These are phyloP conservation scores for Chloroceryle amazona DNA, from an alignment of 2,797 vertebrate genomes.

Conservation along the genomic window DNA sequence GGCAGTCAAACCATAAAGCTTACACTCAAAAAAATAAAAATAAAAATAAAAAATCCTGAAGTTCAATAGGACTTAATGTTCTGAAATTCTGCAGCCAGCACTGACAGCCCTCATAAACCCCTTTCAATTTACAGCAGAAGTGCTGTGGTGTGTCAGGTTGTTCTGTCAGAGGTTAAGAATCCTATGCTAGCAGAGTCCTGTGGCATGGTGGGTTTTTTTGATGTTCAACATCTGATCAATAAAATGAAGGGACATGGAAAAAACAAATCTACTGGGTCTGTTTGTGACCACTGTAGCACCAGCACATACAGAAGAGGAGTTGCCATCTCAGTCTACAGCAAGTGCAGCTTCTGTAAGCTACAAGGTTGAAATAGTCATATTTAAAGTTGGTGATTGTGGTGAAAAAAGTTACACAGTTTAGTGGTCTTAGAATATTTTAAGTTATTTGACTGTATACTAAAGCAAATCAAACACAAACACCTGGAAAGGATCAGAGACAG, in stretches of 20 bases:
- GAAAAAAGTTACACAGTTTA: too few species aligned
- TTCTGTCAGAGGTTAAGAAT: not conserved
- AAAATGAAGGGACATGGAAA: not conserved
- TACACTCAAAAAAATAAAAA: not conserved
- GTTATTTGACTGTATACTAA: too few species aligned
- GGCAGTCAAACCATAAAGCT: not conserved
- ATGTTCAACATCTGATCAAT: not conserved
- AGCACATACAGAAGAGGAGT: not conserved
- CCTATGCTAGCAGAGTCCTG: not conserved
- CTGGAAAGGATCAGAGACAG: too few species aligned
- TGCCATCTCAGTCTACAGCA: not conserved
- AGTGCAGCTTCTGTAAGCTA: not conserved
- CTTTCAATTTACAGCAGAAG: not conserved
- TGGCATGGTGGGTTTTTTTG: not conserved
- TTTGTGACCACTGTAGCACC: not conserved
- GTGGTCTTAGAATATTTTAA: too few species aligned
- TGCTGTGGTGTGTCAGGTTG: not conserved
- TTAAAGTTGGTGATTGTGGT: not conserved
- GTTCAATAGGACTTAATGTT: not conserved
- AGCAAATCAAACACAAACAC: too few species aligned
- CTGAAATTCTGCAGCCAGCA: not conserved
- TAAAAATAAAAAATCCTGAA: not conserved
- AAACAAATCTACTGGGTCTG: not conserved
- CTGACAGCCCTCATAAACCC: rapidly evolving
- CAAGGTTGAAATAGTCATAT: not conserved